phyloP scores from a whole-genome alignment of 2,113 vertebrate species.

The Gadus chalcogrammus region DNA sequence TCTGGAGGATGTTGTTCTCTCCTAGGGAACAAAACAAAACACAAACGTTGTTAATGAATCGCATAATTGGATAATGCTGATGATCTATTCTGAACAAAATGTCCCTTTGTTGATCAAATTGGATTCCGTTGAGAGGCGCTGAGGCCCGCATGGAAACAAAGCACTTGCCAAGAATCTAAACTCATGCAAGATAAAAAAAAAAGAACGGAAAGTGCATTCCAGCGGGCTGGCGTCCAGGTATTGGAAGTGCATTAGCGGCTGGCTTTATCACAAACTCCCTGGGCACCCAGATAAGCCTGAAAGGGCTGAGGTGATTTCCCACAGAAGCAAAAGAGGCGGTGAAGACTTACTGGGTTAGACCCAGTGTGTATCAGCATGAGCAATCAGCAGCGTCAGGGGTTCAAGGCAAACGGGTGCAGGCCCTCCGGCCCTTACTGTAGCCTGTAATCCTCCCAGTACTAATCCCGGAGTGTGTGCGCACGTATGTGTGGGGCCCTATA shows the following conservation, averaged over 20 bases:
- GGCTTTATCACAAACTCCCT: conserved; percentile 21
- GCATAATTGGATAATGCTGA: too few relatives aligned
- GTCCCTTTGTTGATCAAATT: too few relatives aligned
- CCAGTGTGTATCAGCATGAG: too few relatives aligned
- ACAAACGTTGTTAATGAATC: not conserved
- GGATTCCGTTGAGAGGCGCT: too few relatives aligned
- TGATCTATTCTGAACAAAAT: too few relatives aligned
- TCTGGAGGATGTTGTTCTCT: conserved; percentile 96
- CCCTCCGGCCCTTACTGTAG: conserved; percentile 36
- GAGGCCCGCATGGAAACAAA: too few relatives aligned
- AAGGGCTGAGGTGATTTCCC: conserved; percentile 38
- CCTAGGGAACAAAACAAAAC: conserved; percentile 62
- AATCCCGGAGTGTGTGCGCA: conserved; percentile 23
- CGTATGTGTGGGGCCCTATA: too few relatives aligned
- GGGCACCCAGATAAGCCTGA: conserved; percentile 18
- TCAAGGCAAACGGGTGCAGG: conserved; percentile 49
- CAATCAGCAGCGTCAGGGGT: conserved; percentile 42
- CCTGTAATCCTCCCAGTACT: conserved; percentile 2
- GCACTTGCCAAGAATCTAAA: too few relatives aligned
- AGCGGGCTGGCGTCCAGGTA: not conserved
- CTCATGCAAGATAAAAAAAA: too few relatives aligned
- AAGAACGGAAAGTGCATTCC: not conserved
- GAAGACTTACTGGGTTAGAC: too few relatives aligned
- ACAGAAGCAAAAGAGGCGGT: not conserved
- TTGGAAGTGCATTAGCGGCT: not conserved